Evolutionary conservation across 2,888 invertebrate species (phyloP), one percentile per base, ranked within the genome.

Genomic region (Ormyrus nitidulus): DNA sequence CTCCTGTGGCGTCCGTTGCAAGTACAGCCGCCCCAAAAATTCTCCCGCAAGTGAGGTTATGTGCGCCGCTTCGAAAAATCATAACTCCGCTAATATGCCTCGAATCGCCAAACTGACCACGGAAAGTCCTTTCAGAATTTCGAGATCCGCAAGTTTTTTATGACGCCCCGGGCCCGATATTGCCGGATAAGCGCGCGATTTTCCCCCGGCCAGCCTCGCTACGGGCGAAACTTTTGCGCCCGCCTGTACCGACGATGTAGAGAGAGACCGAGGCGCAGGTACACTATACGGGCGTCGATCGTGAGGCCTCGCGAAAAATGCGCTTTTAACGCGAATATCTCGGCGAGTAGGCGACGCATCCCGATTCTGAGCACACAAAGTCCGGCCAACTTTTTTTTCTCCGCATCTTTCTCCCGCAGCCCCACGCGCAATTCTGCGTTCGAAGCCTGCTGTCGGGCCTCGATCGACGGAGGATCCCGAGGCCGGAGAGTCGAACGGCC

Each of bases 1-100:
- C 88, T 87, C 87, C 86, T 86, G 86, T 88, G 88, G 89, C 90
- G 89, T 89, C 88, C 87, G 87, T 86, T 83, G 82, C 77, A 77
- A 82, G 86, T 87, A 88, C 87, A 88, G 82, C 86, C 84, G 44
- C 62, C 0, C 4, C 5, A 0, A 77, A 84, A 74, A 88, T 44
- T 68, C 19, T 13, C 49, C 61, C 75, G 74, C 83, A 79, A 77
- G 83, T 81, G 34, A 84, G 87, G 87, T 85, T 85, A 85, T 85
- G 85, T 86, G 84, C 85, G 83, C 85, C 81, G 64, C 46, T 44
- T 10, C 9, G 11, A 59, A 80, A 77, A 88, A 87, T 88, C 85
- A 89, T 89, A 89, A 85, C 86, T 86, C 66, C 8, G 19, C 19
- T 77, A 5, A 6, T 10, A 48, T 13, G 6, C 11, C 9, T 62